Percentiles rank a stretch among this genome's conserved stretches.
Evolutionary conservation across 1,140 invertebrate species (phyloP).

Genomic region (Lasaia peninsularis): DNA sequence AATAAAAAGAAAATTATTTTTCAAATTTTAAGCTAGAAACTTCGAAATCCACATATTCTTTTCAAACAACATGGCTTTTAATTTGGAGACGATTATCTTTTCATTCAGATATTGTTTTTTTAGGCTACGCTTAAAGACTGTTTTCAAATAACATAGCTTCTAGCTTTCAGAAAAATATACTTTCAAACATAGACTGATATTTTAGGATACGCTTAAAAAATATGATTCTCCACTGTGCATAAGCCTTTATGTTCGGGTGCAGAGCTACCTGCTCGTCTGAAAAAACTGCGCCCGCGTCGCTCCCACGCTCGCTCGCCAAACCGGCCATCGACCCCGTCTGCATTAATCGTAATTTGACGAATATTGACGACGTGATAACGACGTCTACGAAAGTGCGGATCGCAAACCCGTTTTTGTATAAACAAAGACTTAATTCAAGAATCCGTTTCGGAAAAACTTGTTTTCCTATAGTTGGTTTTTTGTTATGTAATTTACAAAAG

Average conservation of each 20-base stretch:
- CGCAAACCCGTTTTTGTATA: conserved; percentile 37
- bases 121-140: too few species aligned
- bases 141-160: too few species aligned
- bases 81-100: too few species aligned
- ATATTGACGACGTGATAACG: conserved; percentile 48
- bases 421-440: conserved; percentile 24
- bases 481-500: not conserved
- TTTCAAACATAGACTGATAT: too few species aligned
- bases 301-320: conserved; percentile 38
- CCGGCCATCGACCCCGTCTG: conserved; percentile 39
- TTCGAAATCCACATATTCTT: too few species aligned
- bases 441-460: conserved; percentile 8
- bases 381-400: conserved; percentile 28
- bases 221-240: not conserved
- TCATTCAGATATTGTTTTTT: too few species aligned
- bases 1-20: too few species aligned
- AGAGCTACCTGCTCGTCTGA: conserved; percentile 36
- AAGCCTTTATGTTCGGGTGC: conserved; percentile 25
- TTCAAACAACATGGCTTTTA: too few species aligned
- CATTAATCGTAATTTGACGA: conserved; percentile 46
- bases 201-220: not conserved
- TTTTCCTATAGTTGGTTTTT: conserved; percentile 2
- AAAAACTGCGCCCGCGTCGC: conserved; percentile 42
- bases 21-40: too few species aligned
- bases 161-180: too few species aligned